Evolutionary conservation across 2,888 invertebrate species (phyloP).

Genomic region (Aphodius sticticus): DNA sequence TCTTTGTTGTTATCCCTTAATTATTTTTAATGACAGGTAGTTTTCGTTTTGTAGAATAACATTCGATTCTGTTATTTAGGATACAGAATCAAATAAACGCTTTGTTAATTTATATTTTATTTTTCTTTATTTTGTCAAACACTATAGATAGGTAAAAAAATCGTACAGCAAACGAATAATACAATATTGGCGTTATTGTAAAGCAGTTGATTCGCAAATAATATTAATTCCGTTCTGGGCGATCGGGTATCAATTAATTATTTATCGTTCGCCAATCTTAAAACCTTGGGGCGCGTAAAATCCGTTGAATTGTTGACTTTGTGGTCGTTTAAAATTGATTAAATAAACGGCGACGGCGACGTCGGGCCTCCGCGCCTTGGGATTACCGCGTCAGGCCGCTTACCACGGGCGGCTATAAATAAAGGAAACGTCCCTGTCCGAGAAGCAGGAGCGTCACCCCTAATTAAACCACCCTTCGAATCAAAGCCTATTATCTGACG

Average conservation of each 20-base stretch:
- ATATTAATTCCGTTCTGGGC: neutral
- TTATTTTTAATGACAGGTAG: too few relatives aligned
- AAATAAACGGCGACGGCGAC: neutral
- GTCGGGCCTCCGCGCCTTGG: neutral
- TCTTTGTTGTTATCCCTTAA: too few relatives aligned
- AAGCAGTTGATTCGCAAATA: too few relatives aligned
- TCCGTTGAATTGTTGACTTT: constrained; percentile 4
- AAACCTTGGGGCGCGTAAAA: neutral
- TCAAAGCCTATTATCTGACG: constrained; percentile 4
- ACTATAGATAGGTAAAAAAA: too few relatives aligned
- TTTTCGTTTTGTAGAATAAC: too few relatives aligned
- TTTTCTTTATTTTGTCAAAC: too few relatives aligned
- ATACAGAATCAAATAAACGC: too few relatives aligned
- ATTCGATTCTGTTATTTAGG: too few relatives aligned
- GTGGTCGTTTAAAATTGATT: neutral
- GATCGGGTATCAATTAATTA: neutral
- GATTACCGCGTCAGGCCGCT: neutral
- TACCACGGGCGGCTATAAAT: neutral
- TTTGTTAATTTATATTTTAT: too few relatives aligned
- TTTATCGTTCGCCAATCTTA: neutral
- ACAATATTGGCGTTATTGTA: too few relatives aligned
- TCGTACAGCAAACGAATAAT: too few relatives aligned
- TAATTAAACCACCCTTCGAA: neutral
- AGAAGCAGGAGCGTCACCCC: neutral
- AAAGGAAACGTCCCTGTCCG: neutral